phyloP scores from a whole-genome alignment of 2,113 vertebrate genomes.

The Boleophthalmus pectinirostris region DNA sequence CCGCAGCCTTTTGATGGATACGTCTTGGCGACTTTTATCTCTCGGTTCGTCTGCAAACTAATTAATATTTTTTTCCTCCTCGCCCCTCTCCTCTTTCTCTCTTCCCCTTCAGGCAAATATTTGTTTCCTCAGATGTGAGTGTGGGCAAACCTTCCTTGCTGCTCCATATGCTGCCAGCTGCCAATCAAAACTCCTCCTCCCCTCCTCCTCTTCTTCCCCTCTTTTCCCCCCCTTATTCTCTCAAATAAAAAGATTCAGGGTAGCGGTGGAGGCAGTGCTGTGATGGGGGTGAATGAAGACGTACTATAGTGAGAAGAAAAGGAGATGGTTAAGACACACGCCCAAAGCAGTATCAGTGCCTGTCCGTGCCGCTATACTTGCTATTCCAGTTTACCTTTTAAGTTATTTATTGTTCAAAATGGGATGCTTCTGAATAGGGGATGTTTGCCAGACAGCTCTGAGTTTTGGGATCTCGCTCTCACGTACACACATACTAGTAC shows the following conservation, averaged over 20 bases:
- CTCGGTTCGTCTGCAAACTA: constrained; percentile 92
- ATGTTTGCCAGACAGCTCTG: constrained; percentile 44
- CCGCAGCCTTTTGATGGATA: constrained; percentile 89
- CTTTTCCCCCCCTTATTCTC: constrained; percentile 27
- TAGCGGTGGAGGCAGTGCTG: neutral
- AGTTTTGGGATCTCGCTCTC: constrained; percentile 10
- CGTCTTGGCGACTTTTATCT: constrained; percentile 92
- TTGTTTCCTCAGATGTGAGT: constrained; percentile 97
- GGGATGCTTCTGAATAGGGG: constrained; percentile 37
- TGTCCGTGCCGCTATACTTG: constrained; percentile 43
- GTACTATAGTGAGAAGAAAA: constrained; percentile 41
- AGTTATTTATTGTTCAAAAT: constrained; percentile 28
- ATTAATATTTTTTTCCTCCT: constrained; percentile 87
- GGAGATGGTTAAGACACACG: constrained; percentile 37
- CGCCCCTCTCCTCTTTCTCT: constrained; percentile 62
- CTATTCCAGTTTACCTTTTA: constrained; percentile 26
- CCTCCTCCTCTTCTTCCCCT: constrained; percentile 58
- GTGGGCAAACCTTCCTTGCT: constrained; percentile 87
- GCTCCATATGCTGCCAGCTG: constrained; percentile 93
- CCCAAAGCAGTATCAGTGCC: constrained; percentile 38
- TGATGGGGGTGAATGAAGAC: constrained; percentile 55
- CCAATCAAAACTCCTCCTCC: constrained; percentile 86
- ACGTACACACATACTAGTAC: neutral
- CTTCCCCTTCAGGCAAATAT: constrained; percentile 91
- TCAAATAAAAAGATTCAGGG: constrained; percentile 56